A percentile compares a stretch with the other conserved stretches of the same genome.
These are phyloP conservation scores for Cassiopea andromeda DNA, from an alignment of 30 jellyfish, hydroid and myxozoan genomes.

Conservation along the genomic window DNA sequence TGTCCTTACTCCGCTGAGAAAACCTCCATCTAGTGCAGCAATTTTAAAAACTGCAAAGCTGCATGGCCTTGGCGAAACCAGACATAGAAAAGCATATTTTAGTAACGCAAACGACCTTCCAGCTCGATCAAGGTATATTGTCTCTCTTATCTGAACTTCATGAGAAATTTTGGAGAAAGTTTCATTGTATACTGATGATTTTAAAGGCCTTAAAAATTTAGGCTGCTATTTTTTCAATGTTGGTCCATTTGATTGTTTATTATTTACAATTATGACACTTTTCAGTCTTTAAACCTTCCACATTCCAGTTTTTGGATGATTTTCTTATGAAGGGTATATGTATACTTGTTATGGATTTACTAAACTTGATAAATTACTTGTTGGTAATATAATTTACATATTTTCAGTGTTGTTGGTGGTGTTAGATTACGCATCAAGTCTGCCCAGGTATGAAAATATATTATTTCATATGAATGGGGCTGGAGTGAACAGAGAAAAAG, in stretches of 20 bases:
- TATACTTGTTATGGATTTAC: neutral
- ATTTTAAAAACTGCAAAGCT: constrained; percentile 31
- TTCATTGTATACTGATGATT: no score
- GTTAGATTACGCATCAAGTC: constrained; percentile 14
- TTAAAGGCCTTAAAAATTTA: no score
- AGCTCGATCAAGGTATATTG: constrained; percentile 38
- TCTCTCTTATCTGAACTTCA: neutral
- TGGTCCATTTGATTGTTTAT: no score
- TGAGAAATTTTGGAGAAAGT: no score
- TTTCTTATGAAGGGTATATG: no score
- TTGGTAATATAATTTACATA: neutral
- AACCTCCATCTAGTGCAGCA: constrained; percentile 66
- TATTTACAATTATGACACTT: no score
- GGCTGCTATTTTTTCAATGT: no score
- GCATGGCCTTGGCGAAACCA: constrained; percentile 73
- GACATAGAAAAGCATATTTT: constrained; percentile 71
- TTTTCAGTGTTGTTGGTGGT: constrained; percentile 37
- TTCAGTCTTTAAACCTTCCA: no score
- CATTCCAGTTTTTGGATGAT: no score
- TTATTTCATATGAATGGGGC: neutral
- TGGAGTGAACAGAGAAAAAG: no score
- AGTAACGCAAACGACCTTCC: constrained; percentile 65
- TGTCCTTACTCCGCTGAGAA: constrained; percentile 5
- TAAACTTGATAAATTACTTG: neutral
- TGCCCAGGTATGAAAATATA: neutral